Evolutionary conservation across 2,888 invertebrate species (phyloP).

Genomic region (Pimpla rufipes): DNA sequence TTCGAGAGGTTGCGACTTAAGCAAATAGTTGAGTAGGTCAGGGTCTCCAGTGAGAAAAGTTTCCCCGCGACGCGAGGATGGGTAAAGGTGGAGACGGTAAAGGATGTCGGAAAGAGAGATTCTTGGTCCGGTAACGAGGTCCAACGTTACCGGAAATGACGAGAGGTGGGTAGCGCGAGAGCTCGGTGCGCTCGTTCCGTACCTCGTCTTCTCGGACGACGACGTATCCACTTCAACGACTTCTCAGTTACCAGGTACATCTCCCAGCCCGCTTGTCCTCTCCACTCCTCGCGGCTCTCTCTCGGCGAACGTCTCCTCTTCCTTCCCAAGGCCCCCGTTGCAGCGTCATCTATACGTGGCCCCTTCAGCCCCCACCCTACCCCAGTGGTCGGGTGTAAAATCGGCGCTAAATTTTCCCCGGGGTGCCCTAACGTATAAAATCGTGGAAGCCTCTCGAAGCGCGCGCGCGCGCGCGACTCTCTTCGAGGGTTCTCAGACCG

Average conservation of each 20-base stretch:
- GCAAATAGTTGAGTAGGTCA: constrained; percentile 35
- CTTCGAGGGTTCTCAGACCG: constrained; percentile 58
- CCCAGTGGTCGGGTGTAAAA: constrained; percentile 52
- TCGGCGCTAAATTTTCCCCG: constrained; percentile 63
- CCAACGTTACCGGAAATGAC: constrained; percentile 66
- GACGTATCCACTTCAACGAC: constrained; percentile 60
- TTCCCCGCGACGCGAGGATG: not conserved
- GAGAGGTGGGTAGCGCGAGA: constrained; percentile 53
- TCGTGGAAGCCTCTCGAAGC: constrained; percentile 55
- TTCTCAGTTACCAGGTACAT: constrained; percentile 56
- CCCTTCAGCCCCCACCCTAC: constrained; percentile 25
- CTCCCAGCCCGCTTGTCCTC: constrained; percentile 40
- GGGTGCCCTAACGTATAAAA: constrained; percentile 62
- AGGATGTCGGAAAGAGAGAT: constrained; percentile 29
- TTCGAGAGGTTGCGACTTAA: constrained; percentile 16
- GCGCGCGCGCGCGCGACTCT: too few relatives aligned
- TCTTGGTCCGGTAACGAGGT: constrained; percentile 60
- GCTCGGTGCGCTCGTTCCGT: constrained; percentile 51
- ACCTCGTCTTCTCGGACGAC: constrained; percentile 41
- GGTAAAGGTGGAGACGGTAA: not conserved
- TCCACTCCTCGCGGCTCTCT: constrained; percentile 12
- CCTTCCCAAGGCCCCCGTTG: constrained; percentile 42
- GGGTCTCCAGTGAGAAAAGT: constrained; percentile 15
- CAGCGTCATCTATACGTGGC: constrained; percentile 60
- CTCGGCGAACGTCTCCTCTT: constrained; percentile 5